A percentile compares a stretch with the other conserved stretches of the same genome.
phyloP scores from a whole-genome alignment of 35 echinoderm and acorn worm species.

The Amphiura filiformis region DNA sequence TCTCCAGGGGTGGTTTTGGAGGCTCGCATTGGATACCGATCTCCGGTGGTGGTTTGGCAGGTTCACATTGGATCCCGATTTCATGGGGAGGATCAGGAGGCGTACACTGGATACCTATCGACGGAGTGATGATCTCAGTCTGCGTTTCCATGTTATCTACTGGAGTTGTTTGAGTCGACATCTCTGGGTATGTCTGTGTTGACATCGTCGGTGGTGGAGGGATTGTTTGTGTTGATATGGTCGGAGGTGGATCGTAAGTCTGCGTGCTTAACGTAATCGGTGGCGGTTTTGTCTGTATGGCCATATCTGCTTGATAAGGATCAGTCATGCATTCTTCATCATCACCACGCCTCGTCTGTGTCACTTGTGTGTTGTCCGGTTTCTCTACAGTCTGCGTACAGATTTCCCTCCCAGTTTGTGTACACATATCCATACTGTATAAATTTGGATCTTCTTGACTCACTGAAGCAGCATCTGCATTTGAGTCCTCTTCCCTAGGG shows the following conservation, averaged over 20 bases:
- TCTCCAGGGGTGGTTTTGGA: not conserved
- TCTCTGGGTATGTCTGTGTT: conserved; percentile 82
- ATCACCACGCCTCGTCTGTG: conserved; percentile 80
- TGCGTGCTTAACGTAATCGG: conserved; percentile 81
- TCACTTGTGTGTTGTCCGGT: conserved; percentile 73
- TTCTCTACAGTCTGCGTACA: conserved; percentile 79
- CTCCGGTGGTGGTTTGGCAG: not conserved
- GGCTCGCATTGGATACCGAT: not conserved
- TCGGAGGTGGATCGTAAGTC: conserved; percentile 76
- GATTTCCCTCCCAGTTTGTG: conserved; percentile 75
- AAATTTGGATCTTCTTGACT: conserved; percentile 57
- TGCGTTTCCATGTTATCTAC: conserved; percentile 70
- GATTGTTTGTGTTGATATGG: conserved; percentile 48
- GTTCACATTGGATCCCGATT: conserved; percentile 31
- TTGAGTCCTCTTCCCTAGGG: conserved; percentile 44
- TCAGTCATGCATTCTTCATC: conserved; percentile 81
- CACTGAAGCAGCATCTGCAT: conserved; percentile 11
- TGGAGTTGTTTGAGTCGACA: conserved; percentile 66
- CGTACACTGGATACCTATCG: conserved; percentile 65
- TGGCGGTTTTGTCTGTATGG: conserved; percentile 86
- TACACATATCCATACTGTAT: conserved; percentile 82
- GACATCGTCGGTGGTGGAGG: conserved; percentile 51
- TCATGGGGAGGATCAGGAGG: conserved; percentile 31
- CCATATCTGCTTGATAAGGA: conserved; percentile 94
- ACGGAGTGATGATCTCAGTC: conserved; percentile 51